These are phyloP conservation scores for Lycophotia porphyrea DNA, from an alignment of 2,888 invertebrate species.

Conservation along the genomic window DNA sequence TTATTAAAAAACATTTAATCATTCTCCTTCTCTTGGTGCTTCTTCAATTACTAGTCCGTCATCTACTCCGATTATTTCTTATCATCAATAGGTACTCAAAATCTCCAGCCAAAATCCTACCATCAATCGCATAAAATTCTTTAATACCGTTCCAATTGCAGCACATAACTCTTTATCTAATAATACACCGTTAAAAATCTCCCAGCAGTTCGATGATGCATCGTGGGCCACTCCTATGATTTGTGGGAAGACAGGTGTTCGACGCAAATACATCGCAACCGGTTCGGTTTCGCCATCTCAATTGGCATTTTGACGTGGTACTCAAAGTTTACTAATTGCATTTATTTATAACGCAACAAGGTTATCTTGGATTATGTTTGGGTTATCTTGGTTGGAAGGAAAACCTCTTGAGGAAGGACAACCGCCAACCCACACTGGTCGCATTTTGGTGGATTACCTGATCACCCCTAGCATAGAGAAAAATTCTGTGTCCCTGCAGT, in stretches of 20 bases:
- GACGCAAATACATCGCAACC: slow-evolving; percentile 82
- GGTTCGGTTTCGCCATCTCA: slow-evolving; percentile 86
- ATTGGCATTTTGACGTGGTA: slow-evolving; percentile 84
- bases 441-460: background rate
- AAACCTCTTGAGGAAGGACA: background rate
- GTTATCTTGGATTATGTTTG: no score
- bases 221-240: slow-evolving; percentile 77
- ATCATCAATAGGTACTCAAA: background rate
- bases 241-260: slow-evolving; percentile 84
- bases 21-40: background rate
- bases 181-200: slow-evolving; percentile 66
- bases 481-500: background rate
- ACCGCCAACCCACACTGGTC: background rate
- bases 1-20: background rate
- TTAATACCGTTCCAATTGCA: slow-evolving; percentile 49
- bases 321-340: slow-evolving; percentile 77
- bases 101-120: background rate
- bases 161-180: slow-evolving; percentile 48
- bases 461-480: background rate
- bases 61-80: background rate
- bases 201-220: slow-evolving; percentile 78
- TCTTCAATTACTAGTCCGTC: background rate
- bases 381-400: background rate
- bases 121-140: background rate
- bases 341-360: slow-evolving; percentile 6